Percentiles rank a stretch among this genome's conserved stretches.
Conservation (phyloP, 2,888 invertebrate genomes). For the Acrobasis consociella region DNA sequence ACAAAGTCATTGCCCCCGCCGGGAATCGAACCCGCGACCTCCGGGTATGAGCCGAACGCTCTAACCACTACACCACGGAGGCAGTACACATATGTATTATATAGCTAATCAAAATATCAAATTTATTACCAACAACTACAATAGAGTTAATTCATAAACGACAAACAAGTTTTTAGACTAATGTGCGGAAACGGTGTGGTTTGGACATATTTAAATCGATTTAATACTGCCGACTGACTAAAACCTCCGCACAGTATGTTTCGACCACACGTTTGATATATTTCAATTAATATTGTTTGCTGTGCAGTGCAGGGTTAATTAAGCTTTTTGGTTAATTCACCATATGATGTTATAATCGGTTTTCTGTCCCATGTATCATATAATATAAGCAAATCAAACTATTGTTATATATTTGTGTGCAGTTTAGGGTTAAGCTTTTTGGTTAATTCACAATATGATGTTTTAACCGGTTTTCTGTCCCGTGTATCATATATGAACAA, state of each 20-base stretch:
- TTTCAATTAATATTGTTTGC: slow-evolving; percentile 29
- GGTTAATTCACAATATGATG: no score
- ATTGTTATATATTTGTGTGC: no score
- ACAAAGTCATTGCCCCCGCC: no score
- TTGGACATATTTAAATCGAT: slow-evolving; percentile 23
- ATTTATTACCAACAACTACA: neutral
- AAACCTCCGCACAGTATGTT: slow-evolving; percentile 2
- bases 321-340: neutral
- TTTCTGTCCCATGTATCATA: no score
- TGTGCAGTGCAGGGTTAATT: slow-evolving; percentile 10
- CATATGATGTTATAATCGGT: neutral
- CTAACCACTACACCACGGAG: no score
- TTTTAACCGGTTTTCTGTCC: no score
- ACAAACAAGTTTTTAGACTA: neutral
- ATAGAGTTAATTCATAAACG: slow-evolving; percentile 3
- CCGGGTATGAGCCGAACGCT: no score
- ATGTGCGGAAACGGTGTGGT: slow-evolving; percentile 19
- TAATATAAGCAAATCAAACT: no score
- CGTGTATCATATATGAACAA: no score
- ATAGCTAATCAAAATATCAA: neutral
- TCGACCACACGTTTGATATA: slow-evolving; percentile 20
- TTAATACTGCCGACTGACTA: slow-evolving; percentile 12
- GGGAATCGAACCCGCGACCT: no score
- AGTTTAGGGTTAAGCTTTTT: no score
- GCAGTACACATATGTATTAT: no score